A percentile compares a stretch with the other conserved stretches of the same genome.
phyloP scores from a whole-genome alignment of 2,113 vertebrate genomes.

The Cyanoderma ruficeps region DNA sequence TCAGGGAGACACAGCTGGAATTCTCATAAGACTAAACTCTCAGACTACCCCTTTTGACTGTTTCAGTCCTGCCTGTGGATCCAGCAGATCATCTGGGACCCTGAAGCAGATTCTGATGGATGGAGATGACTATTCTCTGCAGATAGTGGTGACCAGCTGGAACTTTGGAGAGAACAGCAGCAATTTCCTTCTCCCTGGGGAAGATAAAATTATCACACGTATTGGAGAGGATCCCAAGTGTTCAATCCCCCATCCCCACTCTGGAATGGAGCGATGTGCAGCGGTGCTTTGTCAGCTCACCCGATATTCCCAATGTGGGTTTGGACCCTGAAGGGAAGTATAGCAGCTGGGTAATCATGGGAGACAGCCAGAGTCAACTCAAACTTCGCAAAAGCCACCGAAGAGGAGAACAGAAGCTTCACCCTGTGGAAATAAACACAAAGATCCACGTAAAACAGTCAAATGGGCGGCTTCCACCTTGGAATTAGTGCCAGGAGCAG shows the following conservation, averaged over 20 bases:
- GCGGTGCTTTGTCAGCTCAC: slow-evolving; percentile 59
- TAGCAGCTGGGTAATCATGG: slow-evolving; percentile 61
- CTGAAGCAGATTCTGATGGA: slow-evolving; percentile 67
- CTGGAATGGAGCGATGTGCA: neutral
- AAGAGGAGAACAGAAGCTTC: slow-evolving; percentile 76
- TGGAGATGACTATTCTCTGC: slow-evolving; percentile 61
- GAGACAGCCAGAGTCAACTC: slow-evolving; percentile 70
- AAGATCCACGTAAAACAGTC: neutral
- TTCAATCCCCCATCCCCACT: neutral
- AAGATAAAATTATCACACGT: neutral
- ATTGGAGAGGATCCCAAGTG: neutral
- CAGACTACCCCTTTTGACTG: neutral
- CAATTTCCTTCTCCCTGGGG: slow-evolving; percentile 70
- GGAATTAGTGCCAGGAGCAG: neutral
- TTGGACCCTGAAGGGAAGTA: slow-evolving; percentile 62
- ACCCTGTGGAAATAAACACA: slow-evolving; percentile 57
- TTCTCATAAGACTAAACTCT: neutral
- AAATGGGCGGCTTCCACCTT: neutral
- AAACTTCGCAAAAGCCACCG: slow-evolving; percentile 73
- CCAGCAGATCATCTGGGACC: neutral
- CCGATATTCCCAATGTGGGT: slow-evolving; percentile 64
- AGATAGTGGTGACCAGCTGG: slow-evolving; percentile 73
- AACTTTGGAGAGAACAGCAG: slow-evolving; percentile 60
- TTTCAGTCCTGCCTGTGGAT: neutral
- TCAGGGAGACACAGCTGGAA: neutral